These are phyloP conservation scores for Geopemphigus sp. DNA, from an alignment of 1,140 invertebrate species.

Conservation along the genomic window DNA sequence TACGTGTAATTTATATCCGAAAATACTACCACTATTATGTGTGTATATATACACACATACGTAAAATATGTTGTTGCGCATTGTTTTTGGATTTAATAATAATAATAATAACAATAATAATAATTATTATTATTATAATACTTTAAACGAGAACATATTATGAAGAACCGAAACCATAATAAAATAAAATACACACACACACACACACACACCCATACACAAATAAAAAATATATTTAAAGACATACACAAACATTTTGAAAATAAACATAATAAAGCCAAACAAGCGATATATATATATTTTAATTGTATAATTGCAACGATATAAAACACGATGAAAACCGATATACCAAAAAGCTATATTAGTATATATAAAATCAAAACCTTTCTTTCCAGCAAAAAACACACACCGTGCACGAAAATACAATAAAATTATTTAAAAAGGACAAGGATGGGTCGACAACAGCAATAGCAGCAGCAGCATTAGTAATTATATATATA, in stretches of 20 bases:
- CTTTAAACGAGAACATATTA: too few relatives aligned
- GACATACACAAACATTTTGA: too few relatives aligned
- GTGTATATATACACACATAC: too few relatives aligned
- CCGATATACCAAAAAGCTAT: neutral
- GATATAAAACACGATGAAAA: neutral
- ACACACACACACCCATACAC: too few relatives aligned
- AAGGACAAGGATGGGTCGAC: neutral
- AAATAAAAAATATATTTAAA: too few relatives aligned
- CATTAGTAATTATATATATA: neutral
- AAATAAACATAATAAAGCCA: slow-evolving; percentile 36
- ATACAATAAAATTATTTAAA: neutral
- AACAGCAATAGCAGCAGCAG: neutral
- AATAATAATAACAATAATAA: slow-evolving; percentile 46
- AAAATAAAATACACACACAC: too few relatives aligned
- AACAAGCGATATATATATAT: slow-evolving; percentile 25
- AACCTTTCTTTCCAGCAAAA: neutral
- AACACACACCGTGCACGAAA: slow-evolving; percentile 18
- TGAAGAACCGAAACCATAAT: too few relatives aligned
- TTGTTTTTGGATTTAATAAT: slow-evolving; percentile 36
- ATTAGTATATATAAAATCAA: neutral
- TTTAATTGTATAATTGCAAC: too few relatives aligned
- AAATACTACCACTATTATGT: slow-evolving; percentile 19
- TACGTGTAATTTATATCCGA: neutral
- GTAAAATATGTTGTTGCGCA: neutral
- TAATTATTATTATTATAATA: neutral